These are phyloP conservation scores for Epinephelus awoara DNA, from an alignment of 2,797 vertebrate species.

Conservation along the genomic window DNA sequence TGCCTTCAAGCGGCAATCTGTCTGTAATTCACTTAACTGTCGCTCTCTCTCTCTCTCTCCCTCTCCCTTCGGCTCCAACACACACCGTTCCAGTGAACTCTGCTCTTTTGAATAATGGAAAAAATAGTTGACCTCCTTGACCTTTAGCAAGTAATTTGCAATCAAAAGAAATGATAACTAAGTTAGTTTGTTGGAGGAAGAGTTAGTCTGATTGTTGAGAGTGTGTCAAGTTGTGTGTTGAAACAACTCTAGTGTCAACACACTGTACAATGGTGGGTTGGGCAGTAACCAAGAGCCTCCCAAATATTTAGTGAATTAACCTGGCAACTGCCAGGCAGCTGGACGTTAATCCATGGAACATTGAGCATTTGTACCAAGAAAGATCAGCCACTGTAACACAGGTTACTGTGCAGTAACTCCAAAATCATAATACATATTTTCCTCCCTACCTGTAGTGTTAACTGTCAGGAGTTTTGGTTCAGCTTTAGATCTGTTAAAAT, in stretches of 20 bases:
- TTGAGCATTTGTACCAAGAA: background rate
- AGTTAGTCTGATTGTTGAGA: background rate
- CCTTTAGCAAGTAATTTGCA: slow-evolving; percentile 3
- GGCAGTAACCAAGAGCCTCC: slow-evolving; percentile 31
- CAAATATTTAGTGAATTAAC: slow-evolving; percentile 40
- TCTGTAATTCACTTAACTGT: slow-evolving; percentile 43
- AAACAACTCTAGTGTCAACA: slow-evolving; percentile 8
- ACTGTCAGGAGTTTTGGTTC: too few species aligned
- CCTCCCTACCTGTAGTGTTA: background rate
- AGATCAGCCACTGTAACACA: background rate
- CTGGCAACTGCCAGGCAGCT: slow-evolving; percentile 1
- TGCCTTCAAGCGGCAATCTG: slow-evolving; percentile 35
- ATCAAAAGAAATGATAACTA: slow-evolving; percentile 1
- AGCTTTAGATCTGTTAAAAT: background rate
- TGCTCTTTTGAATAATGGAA: slow-evolving; percentile 47
- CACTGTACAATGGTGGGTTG: slow-evolving; percentile 37
- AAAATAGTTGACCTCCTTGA: slow-evolving; percentile 47
- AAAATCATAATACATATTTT: too few species aligned
- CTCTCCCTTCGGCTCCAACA: background rate
- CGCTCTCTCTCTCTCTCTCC: slow-evolving; percentile 10
- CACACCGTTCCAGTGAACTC: slow-evolving; percentile 24
- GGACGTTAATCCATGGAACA: slow-evolving; percentile 17
- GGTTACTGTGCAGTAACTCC: background rate
- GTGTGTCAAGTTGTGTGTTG: slow-evolving; percentile 8
- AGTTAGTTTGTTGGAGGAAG: background rate